Percentiles rank a stretch among this genome's conserved stretches.
These are phyloP conservation scores for Lepilemur ruficaudatus DNA, from an alignment of 2,797 vertebrate species.

Conservation along the genomic window DNA sequence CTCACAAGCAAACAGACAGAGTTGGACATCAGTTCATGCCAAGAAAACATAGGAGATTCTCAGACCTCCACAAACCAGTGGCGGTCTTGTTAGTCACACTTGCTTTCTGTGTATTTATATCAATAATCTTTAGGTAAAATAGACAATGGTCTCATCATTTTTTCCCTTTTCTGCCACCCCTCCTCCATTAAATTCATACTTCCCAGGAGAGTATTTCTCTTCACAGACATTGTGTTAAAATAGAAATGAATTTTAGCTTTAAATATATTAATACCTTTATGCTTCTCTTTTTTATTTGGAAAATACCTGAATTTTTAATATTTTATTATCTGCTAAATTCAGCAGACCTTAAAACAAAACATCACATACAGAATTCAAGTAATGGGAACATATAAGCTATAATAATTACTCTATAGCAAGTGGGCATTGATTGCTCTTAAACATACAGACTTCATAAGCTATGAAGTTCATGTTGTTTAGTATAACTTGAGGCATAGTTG, in stretches of 20 bases:
- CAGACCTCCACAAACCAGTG: neutral
- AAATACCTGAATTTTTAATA: neutral
- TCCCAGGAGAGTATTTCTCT: neutral
- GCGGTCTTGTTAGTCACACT: neutral
- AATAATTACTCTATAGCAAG: slow-evolving; percentile 44
- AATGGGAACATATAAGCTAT: slow-evolving; percentile 12
- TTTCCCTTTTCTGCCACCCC: neutral
- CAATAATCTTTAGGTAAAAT: neutral
- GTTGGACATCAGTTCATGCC: no score
- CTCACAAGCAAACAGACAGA: neutral
- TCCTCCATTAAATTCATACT: neutral
- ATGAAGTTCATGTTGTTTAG: slow-evolving; percentile 39
- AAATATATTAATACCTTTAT: neutral
- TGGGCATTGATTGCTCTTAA: slow-evolving; percentile 14
- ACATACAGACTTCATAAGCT: slow-evolving; percentile 15
- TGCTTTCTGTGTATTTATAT: neutral
- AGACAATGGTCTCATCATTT: neutral
- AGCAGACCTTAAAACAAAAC: neutral
- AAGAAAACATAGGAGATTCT: neutral
- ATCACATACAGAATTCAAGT: slow-evolving; percentile 19
- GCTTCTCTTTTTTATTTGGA: neutral
- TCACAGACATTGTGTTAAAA: neutral
- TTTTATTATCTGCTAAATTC: neutral
- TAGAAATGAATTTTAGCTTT: neutral
- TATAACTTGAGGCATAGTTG: slow-evolving; percentile 54